These are phyloP conservation scores for human DNA, from an alignment of 2,113 vertebrate species.

Conservation along the genomic window DNA sequence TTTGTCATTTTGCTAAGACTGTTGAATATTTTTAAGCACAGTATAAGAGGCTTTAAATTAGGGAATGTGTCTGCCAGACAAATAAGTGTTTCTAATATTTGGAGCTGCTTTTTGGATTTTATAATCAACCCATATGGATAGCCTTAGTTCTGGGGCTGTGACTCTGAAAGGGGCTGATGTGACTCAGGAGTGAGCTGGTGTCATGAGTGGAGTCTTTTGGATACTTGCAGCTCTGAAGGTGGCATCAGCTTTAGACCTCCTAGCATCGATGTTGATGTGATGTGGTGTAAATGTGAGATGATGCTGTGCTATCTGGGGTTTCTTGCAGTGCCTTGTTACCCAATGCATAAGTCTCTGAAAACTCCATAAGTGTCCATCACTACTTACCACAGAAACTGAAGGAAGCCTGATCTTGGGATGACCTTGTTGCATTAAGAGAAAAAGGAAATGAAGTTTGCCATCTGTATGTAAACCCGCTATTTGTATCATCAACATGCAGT, in stretches of 20 bases:
- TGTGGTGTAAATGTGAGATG: background rate
- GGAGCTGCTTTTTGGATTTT: background rate
- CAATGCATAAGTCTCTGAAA: background rate
- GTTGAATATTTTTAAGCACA: background rate
- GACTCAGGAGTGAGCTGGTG: background rate
- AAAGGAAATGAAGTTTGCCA: background rate
- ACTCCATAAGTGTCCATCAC: background rate
- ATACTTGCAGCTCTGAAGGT: background rate
- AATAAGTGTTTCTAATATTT: background rate
- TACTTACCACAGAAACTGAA: background rate
- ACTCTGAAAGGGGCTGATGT: background rate
- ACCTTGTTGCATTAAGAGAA: background rate
- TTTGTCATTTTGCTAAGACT: background rate
- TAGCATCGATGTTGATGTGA: background rate
- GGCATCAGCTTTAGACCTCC: background rate
- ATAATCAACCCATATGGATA: background rate
- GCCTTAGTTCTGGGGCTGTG: constrained; percentile 5
- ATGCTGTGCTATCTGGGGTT: background rate
- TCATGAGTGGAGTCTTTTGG: background rate
- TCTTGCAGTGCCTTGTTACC: background rate
- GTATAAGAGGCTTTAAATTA: background rate
- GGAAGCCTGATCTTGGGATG: background rate
- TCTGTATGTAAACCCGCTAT: background rate
- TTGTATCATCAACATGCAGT: background rate
- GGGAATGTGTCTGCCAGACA: background rate